Evolutionary conservation across 2,113 vertebrate genomes (phyloP).

Genomic region (Piaya cayana): DNA sequence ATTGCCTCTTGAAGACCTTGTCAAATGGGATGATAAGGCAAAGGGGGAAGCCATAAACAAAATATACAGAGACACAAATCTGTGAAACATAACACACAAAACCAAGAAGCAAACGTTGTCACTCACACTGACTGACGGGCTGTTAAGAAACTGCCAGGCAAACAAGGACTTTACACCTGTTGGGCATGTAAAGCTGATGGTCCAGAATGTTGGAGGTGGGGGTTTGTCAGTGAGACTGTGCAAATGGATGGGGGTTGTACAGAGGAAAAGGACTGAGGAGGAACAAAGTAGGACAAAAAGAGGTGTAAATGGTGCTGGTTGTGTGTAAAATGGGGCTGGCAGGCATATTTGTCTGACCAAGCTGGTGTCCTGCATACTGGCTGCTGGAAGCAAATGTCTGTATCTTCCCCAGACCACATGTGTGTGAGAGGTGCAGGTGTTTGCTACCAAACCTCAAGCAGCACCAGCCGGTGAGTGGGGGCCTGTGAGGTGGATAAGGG

Average conservation of each 20-base stretch:
- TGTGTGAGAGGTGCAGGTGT: background rate
- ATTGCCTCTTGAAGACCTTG: background rate
- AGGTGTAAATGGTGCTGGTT: background rate
- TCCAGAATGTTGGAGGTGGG: background rate
- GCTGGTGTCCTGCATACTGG: background rate
- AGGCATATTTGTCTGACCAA: accelerated
- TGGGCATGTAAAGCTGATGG: background rate
- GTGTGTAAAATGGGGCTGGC: background rate
- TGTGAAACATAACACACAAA: background rate
- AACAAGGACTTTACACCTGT: accelerated
- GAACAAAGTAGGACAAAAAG: background rate
- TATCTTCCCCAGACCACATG: background rate
- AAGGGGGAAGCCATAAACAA: background rate
- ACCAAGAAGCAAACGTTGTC: background rate
- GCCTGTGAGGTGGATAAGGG: accelerated
- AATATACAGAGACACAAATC: background rate
- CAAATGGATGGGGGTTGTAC: background rate
- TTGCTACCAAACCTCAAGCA: background rate
- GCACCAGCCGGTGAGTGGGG: background rate
- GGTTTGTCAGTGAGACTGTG: background rate
- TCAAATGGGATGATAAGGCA: background rate
- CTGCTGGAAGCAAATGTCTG: background rate
- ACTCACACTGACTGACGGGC: background rate
- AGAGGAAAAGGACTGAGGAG: background rate
- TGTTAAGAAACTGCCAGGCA: background rate